A percentile compares a stretch with the other conserved stretches of the same genome.
These are phyloP conservation scores for Gibbula magus DNA, from an alignment of 2,888 invertebrate species.

Conservation along the genomic window DNA sequence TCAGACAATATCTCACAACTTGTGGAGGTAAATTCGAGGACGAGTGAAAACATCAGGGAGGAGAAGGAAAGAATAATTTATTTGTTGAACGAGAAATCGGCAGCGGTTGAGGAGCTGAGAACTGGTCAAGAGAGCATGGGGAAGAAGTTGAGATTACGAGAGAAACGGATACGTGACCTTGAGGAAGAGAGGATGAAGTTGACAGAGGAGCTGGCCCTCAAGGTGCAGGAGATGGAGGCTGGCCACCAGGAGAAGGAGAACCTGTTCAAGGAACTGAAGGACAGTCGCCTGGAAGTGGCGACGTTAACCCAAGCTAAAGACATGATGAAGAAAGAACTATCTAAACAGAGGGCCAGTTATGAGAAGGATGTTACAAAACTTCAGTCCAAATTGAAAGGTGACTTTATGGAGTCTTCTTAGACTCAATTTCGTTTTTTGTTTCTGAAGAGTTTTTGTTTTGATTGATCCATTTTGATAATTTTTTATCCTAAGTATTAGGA, in stretches of 20 bases:
- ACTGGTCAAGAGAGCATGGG: constrained; percentile 53
- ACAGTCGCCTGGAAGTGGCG: constrained; percentile 54
- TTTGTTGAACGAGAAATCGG: constrained; percentile 55
- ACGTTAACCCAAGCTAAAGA: constrained; percentile 56
- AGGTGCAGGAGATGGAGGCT: constrained; percentile 53
- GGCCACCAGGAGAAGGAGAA: constrained; percentile 61
- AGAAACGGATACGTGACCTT: constrained; percentile 58
- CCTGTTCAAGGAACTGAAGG: constrained; percentile 59
- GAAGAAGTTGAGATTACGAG: constrained; percentile 62
- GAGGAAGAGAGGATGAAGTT: constrained; percentile 57
- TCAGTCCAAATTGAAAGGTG: constrained; percentile 64
- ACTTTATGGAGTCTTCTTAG: neutral
- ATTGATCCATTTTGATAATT: too few relatives aligned
- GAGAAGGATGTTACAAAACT: constrained; percentile 62
- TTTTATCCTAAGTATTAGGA: neutral
- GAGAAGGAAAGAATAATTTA: constrained; percentile 61
- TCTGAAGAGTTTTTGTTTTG: too few relatives aligned
- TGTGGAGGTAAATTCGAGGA: constrained; percentile 57
- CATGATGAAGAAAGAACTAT: constrained; percentile 53
- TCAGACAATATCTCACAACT: constrained; percentile 58
- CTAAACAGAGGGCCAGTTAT: constrained; percentile 54
- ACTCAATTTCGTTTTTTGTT: neutral
- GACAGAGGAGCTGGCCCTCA: constrained; percentile 45
- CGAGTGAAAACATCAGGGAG: constrained; percentile 56
- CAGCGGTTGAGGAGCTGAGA: constrained; percentile 59